phyloP scores from a whole-genome alignment of 92 coral and sea anemone genomes.

The Zoanthus sociatus region DNA sequence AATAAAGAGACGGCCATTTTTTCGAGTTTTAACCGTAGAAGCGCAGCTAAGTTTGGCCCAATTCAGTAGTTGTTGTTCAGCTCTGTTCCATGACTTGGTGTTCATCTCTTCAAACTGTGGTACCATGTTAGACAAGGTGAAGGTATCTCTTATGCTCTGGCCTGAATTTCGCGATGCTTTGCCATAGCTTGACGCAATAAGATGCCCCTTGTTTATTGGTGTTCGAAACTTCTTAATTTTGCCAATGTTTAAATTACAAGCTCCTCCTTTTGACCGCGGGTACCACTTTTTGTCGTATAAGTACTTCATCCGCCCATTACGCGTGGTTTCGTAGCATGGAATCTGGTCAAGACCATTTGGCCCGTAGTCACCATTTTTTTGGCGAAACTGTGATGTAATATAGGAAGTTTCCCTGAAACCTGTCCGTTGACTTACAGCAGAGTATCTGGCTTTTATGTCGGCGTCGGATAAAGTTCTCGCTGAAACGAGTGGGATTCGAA shows the following conservation, averaged over 20 bases:
- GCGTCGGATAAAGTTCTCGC: not conserved
- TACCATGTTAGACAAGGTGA: not conserved
- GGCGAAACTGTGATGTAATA: not conserved
- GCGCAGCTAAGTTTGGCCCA: not conserved
- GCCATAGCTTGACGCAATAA: conserved; percentile 18
- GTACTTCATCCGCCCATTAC: too few species aligned
- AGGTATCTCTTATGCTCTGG: not conserved
- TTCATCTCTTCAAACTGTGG: not conserved
- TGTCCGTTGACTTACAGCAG: not conserved
- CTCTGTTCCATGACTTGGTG: not conserved
- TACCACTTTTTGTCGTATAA: not conserved
- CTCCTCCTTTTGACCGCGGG: not conserved
- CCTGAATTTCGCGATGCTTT: not conserved
- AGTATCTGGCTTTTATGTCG: conserved; percentile 2
- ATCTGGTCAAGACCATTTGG: not conserved
- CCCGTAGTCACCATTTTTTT: conserved; percentile 12
- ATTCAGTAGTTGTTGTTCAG: not conserved
- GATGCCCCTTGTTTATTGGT: conserved; percentile 8
- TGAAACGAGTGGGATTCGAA: not conserved
- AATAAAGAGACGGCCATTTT: not conserved
- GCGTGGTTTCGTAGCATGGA: not conserved
- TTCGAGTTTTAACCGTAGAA: not conserved
- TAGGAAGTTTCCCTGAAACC: not conserved
- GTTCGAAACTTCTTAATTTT: too few species aligned
- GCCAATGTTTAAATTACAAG: not conserved